phyloP scores from a whole-genome alignment of 2,113 vertebrate genomes.

The Chrysemys picta region DNA sequence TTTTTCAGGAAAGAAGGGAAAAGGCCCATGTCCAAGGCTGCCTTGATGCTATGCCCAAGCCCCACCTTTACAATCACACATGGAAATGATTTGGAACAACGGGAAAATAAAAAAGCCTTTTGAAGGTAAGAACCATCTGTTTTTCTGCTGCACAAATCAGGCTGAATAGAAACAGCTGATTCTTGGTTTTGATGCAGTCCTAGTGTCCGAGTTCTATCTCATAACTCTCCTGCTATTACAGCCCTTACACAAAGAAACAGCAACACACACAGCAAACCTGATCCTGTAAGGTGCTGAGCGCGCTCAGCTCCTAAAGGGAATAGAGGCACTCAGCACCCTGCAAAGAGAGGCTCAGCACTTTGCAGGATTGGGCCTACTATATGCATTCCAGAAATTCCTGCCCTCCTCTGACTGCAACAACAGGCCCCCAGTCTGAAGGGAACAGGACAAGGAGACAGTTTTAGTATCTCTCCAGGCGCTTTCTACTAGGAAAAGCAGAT shows the following conservation, averaged over 20 bases:
- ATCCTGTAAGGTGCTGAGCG: neutral
- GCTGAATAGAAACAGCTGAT: neutral
- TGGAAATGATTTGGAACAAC: neutral
- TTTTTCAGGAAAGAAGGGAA: neutral
- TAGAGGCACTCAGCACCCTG: neutral
- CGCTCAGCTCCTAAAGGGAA: neutral
- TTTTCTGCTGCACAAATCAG: neutral
- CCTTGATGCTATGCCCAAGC: neutral
- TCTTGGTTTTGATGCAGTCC: neutral
- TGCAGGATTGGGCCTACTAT: neutral
- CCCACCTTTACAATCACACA: neutral
- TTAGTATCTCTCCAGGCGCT: neutral
- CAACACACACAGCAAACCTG: neutral
- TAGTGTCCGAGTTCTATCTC: neutral
- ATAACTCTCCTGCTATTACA: neutral
- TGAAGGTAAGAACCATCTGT: neutral
- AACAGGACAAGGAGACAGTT: neutral
- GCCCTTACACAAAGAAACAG: neutral
- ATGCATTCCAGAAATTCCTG: neutral
- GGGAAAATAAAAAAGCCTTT: neutral
- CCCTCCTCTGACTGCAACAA: neutral
- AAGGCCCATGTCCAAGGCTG: neutral
- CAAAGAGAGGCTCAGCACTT: neutral
- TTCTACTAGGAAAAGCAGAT: neutral
- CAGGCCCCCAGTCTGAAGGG: neutral